phyloP scores from a whole-genome alignment of 1,140 invertebrate species.

The Drosophila bocqueti region DNA sequence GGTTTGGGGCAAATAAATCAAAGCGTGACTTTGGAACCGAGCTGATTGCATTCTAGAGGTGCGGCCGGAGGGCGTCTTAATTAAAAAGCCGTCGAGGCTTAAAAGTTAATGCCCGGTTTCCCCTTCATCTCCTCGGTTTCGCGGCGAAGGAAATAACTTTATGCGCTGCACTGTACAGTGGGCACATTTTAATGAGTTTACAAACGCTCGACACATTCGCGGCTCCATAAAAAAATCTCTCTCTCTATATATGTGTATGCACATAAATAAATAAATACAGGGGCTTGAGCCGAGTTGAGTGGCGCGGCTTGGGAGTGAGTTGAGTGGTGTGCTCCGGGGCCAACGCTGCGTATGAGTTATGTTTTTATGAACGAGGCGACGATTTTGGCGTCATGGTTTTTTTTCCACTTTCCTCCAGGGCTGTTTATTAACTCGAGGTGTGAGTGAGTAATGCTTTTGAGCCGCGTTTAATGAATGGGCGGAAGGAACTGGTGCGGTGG shows the following conservation, averaged over 20 bases:
- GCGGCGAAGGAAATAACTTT: conserved; percentile 57
- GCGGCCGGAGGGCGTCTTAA: conserved; percentile 32
- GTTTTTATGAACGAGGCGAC: conserved; percentile 49
- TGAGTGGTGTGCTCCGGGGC: conserved; percentile 9
- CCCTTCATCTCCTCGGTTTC: conserved; percentile 11
- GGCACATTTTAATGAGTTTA: conserved; percentile 81
- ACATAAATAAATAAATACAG: conserved; percentile 52
- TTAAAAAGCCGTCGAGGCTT: conserved; percentile 52
- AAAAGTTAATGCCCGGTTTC: conserved; percentile 46
- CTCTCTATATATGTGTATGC: conserved; percentile 8
- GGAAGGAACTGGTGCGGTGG: conserved; percentile 14
- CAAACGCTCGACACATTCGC: conserved; percentile 82
- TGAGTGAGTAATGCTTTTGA: conserved; percentile 44
- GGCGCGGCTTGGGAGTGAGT: conserved; percentile 29
- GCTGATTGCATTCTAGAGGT: conserved; percentile 51
- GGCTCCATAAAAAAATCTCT: conserved; percentile 56
- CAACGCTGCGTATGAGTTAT: conserved; percentile 70
- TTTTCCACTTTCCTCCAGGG: conserved; percentile 25
- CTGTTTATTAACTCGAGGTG: conserved; percentile 53
- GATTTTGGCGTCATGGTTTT: conserved; percentile 35
- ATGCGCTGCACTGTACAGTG: conserved; percentile 59
- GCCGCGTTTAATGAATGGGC: conserved; percentile 51
- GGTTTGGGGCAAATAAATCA: conserved; percentile 59
- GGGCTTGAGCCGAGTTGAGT: conserved; percentile 47
- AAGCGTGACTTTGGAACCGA: conserved; percentile 23